Percentiles rank a stretch among this genome's conserved stretches.
Conservation (phyloP, 2,113 vertebrate genomes). For the Polypterus senegalus region DNA sequence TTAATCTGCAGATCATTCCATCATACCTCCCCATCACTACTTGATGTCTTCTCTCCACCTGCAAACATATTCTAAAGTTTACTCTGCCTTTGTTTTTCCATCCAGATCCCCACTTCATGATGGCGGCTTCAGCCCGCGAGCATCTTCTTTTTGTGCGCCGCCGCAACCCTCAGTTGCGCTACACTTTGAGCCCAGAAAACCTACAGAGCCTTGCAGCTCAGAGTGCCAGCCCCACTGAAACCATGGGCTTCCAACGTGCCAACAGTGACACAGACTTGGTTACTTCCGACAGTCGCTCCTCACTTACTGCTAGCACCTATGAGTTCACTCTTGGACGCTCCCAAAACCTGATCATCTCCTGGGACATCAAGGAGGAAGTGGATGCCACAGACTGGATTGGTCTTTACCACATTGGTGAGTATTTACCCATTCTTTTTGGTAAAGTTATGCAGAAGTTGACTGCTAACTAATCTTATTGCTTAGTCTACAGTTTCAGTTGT, state of each 20-base stretch:
- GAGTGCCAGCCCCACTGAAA: slow-evolving; percentile 46
- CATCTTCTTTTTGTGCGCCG: slow-evolving; percentile 74
- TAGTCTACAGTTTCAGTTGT: neutral
- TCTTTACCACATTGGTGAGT: slow-evolving; percentile 91
- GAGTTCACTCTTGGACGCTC: slow-evolving; percentile 80
- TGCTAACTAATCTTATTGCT: neutral
- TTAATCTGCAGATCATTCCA: too few species aligned
- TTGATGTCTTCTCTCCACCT: too few species aligned
- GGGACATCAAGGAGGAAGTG: slow-evolving; percentile 98
- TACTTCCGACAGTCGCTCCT: slow-evolving; percentile 86
- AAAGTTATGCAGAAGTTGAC: neutral
- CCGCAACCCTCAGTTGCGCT: slow-evolving; percentile 78
- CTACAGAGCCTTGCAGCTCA: slow-evolving; percentile 76
- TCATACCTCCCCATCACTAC: too few species aligned
- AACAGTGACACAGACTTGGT: slow-evolving; percentile 96
- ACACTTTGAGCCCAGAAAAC: slow-evolving; percentile 90
- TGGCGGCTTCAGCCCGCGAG: slow-evolving; percentile 74
- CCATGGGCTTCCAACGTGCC: slow-evolving; percentile 68
- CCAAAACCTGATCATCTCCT: slow-evolving; percentile 90
- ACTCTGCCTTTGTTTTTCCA: too few species aligned
- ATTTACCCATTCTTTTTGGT: too few species aligned
- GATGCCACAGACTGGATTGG: slow-evolving; percentile 97
- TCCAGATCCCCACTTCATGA: slow-evolving; percentile 14
- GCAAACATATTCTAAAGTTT: too few species aligned
- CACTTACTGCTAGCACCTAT: slow-evolving; percentile 82